Evolutionary conservation across 1,140 invertebrate species (phyloP).

Genomic region (Carposina sasakii): DNA sequence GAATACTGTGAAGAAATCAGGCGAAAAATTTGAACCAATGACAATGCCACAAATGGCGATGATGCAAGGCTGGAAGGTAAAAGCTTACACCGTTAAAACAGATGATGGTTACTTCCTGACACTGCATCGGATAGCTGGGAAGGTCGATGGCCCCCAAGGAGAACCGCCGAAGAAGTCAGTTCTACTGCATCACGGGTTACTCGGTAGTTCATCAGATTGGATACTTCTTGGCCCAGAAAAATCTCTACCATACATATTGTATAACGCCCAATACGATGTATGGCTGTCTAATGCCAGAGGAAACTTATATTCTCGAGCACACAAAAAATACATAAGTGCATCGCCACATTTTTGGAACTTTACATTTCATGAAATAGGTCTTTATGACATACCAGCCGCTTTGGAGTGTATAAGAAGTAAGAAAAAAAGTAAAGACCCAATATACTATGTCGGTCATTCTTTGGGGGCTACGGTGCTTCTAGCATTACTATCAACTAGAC

Average conservation of each 20-base stretch:
- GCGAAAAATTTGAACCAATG: constrained; percentile 35
- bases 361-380: constrained; percentile 80
- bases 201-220: constrained; percentile 84
- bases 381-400: constrained; percentile 81
- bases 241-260: constrained; percentile 76
- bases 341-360: constrained; percentile 76
- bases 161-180: constrained; percentile 80
- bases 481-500: constrained; percentile 75
- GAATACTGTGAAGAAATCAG: constrained; percentile 14
- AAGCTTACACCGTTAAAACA: constrained; percentile 77
- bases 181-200: constrained; percentile 83
- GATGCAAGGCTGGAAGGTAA: constrained; percentile 76
- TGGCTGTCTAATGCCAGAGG: constrained; percentile 79
- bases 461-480: constrained; percentile 76
- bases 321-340: constrained; percentile 56
- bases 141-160: too few relatives aligned
- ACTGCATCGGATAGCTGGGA: too few relatives aligned
- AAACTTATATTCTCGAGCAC: constrained; percentile 74
- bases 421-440: constrained; percentile 59
- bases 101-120: constrained; percentile 52
- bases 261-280: constrained; percentile 76
- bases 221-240: constrained; percentile 77
- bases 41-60: constrained; percentile 72
- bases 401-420: constrained; percentile 78
- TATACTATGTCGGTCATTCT: constrained; percentile 80